Base-by-base conservation (phyloP, 2,113 vertebrate genomes). In the Elephantulus edwardii region DNA sequence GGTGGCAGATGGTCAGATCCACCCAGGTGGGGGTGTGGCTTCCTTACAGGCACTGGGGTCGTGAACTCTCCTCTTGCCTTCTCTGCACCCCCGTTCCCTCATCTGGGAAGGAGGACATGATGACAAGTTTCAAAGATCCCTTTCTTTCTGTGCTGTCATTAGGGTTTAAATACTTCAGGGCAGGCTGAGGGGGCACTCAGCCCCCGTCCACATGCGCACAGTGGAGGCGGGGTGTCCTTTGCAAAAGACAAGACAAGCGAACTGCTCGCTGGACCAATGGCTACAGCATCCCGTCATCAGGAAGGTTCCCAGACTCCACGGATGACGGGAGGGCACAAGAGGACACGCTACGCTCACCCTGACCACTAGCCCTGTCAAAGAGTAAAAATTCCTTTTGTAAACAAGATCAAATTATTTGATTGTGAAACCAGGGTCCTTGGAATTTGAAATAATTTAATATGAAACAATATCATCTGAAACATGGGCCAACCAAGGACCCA, bases 321-420 rank as follows among this genome's bases (percentile, higher is more conserved):
- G 50, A 56, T 54, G 44, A 3, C 72, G 0, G 24, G 84, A 90
- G 96, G 96, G 93, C 96, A 94, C 0, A 14, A 19, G 93, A 96
- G 96, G 96, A 95, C 96, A 96, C 42, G 1, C 46, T 64, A 96
- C 42, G 1, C 46, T 64, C 62, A 19, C 42, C 38, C 95, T 60
- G 91, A 87, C 93, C 91, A 13, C 92, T 92, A 8, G 85, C 86
- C 83, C 94, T 3, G 88, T 93, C 92, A 96, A 88, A 94, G 93
- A 96, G 94, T 95, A 96, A 96, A 93, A 96, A 96, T 96, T 96
- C 96, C 96, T 91, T 93, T 91, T 95, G 95, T 96, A 96, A 96
- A 96, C 95, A 96, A 93, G 96, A 96, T 96, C 71, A 40, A 94
- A 96, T 96, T 96, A 96, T 96, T 95, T 88, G 94, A 94, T 96